These are phyloP conservation scores for Capreolus pygargus DNA, from an alignment of 2,113 vertebrate genomes.

Conservation along the genomic window DNA sequence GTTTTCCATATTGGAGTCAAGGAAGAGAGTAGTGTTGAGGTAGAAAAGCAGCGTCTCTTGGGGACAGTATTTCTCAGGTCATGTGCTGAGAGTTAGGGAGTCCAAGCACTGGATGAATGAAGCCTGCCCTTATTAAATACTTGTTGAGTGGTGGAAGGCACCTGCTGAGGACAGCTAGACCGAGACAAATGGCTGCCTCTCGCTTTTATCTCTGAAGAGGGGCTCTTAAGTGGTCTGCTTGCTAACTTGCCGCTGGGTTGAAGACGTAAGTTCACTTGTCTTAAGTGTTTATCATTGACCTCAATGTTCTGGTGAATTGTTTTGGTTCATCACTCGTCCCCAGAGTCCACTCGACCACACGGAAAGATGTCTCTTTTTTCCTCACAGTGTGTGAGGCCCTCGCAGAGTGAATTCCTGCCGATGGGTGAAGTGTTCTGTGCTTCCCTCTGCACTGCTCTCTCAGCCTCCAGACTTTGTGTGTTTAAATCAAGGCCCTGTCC, in stretches of 20 bases:
- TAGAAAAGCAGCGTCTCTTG: background rate
- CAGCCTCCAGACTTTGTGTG: background rate
- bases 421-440: background rate
- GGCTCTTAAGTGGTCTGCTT: slow-evolving; percentile 31
- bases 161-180: background rate
- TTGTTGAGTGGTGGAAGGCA: slow-evolving; percentile 5
- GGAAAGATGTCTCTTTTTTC: background rate
- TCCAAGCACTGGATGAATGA: background rate
- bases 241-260: slow-evolving; percentile 20
- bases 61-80: background rate
- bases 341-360: background rate
- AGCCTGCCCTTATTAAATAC: background rate
- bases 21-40: background rate
- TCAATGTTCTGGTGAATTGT: background rate
- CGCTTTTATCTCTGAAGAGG: slow-evolving; percentile 51
- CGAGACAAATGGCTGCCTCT: background rate
- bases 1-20: background rate
- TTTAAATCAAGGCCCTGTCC: background rate
- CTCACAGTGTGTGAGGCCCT: background rate
- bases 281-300: slow-evolving; percentile 53
- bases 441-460: too few species aligned
- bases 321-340: background rate
- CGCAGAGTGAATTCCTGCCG: background rate
- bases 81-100: background rate
- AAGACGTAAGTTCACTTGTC: slow-evolving; percentile 34